Percentiles rank a stretch among this genome's conserved stretches.
Evolutionary conservation across 2,797 vertebrate genomes (phyloP).

Genomic region (Erpetoichthys calabaricus): DNA sequence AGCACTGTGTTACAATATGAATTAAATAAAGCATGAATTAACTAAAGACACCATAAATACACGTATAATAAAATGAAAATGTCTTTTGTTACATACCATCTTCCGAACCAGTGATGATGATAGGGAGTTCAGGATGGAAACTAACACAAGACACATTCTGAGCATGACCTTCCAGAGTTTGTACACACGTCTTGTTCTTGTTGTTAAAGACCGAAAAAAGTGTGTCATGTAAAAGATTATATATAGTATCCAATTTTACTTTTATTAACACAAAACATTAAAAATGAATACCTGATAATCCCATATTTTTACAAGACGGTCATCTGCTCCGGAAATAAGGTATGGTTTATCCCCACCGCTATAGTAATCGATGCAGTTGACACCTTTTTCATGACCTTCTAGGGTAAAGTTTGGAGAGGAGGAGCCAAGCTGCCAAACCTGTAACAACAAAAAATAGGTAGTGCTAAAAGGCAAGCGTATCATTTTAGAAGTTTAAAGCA

Average conservation of each 20-base stretch:
- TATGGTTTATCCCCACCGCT: constrained; percentile 96
- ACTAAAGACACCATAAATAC: too few relatives aligned
- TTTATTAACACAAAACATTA: not conserved
- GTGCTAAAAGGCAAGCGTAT: too few relatives aligned
- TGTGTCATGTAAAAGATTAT: constrained; percentile 4
- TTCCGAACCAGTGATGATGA: constrained; percentile 94
- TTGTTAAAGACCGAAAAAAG: constrained; percentile 11
- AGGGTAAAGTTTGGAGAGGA: constrained; percentile 94
- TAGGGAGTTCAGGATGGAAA: constrained; percentile 91
- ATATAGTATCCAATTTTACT: not conserved
- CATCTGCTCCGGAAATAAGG: constrained; percentile 92
- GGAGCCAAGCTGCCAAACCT: constrained; percentile 97
- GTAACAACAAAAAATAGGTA: constrained; percentile 7
- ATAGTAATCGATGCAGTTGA: constrained; percentile 97
- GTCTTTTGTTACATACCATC: constrained; percentile 58
- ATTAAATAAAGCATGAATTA: not conserved
- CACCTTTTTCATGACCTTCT: constrained; percentile 93
- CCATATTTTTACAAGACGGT: constrained; percentile 95
- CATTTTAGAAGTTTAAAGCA: too few relatives aligned
- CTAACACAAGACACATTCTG: constrained; percentile 95
- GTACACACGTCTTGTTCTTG: constrained; percentile 94
- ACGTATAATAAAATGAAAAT: too few relatives aligned
- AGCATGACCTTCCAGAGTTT: constrained; percentile 89
- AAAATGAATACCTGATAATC: constrained; percentile 75
- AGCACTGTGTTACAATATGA: not conserved